A percentile compares a stretch with the other conserved stretches of the same genome.
Conservation (phyloP, 2,888 invertebrate genomes). For the Caenorhabditis virilis region DNA sequence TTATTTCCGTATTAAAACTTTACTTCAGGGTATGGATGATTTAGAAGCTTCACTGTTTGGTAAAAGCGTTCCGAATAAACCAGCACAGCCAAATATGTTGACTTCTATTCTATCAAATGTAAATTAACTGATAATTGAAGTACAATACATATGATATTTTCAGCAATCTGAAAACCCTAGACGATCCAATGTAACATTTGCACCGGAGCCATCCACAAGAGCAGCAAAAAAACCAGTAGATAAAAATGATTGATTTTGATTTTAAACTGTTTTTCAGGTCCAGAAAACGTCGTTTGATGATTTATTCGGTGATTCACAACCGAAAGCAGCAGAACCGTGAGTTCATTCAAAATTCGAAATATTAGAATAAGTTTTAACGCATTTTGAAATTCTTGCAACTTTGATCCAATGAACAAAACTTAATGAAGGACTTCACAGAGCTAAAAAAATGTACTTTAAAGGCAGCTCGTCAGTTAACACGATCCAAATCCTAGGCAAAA, state of each 20-base stretch:
- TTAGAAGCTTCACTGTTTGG: constrained; percentile 10
- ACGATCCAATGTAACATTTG: background rate
- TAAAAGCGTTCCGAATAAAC: constrained; percentile 3
- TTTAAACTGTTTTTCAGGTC: no score
- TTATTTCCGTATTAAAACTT: background rate
- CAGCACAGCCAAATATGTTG: constrained; percentile 1
- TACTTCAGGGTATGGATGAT: constrained; percentile 13
- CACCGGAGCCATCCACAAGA: no score
- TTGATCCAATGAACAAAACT: no score
- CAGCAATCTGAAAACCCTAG: constrained; percentile 2
- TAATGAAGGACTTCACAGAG: no score
- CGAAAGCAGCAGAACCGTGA: background rate
- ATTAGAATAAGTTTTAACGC: background rate
- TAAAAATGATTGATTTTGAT: background rate
- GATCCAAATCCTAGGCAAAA: no score
- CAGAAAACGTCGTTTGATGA: constrained; percentile 4
- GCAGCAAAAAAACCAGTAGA: background rate
- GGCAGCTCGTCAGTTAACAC: no score
- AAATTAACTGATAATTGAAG: background rate
- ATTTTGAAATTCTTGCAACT: background rate
- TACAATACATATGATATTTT: background rate
- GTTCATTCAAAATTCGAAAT: background rate
- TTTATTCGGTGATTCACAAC: background rate
- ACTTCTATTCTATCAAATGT: constrained; percentile 6
- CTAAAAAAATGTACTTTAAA: no score